Evolutionary conservation across 1,140 invertebrate genomes (phyloP).

Genomic region (Lasaia peninsularis): DNA sequence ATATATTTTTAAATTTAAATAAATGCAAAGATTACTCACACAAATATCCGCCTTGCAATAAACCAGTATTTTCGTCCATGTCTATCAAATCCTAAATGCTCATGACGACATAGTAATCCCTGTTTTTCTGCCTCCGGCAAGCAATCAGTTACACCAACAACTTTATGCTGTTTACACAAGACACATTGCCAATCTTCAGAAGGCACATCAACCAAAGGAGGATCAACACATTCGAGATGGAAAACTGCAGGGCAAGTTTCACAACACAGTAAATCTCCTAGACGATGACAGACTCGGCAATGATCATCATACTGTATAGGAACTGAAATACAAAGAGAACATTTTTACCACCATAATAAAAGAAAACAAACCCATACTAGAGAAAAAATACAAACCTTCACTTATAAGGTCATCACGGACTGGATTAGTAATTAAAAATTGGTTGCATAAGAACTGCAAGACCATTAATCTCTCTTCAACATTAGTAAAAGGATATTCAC

Average conservation of each 20-base stretch:
- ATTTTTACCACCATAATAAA: conserved; percentile 12
- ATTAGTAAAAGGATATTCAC: conserved; percentile 93
- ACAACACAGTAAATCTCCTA: conserved; percentile 97
- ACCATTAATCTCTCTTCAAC: conserved; percentile 91
- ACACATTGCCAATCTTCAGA: conserved; percentile 98
- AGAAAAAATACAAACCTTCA: conserved; percentile 84
- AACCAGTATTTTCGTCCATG: conserved; percentile 98
- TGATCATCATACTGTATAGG: conserved; percentile 97
- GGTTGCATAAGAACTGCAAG: conserved; percentile 93
- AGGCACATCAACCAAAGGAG: conserved; percentile 94
- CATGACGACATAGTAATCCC: conserved; percentile 93
- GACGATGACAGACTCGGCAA: conserved; percentile 94
- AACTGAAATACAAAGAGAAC: conserved; percentile 78
- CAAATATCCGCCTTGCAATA: conserved; percentile 91
- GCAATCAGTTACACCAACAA: conserved; percentile 95
- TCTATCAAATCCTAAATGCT: conserved; percentile 95
- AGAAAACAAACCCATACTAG: conserved; percentile 2
- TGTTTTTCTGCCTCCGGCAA: conserved; percentile 94
- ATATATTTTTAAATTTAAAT: neutral
- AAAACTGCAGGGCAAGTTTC: conserved; percentile 98
- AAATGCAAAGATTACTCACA: conserved; percentile 83
- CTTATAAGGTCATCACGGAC: conserved; percentile 95
- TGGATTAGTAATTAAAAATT: conserved; percentile 95
- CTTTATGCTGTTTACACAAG: conserved; percentile 93
- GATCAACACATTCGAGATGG: conserved; percentile 96